Conservation (phyloP, 1,140 invertebrate species). For the Aphelinus atriplicis region DNA sequence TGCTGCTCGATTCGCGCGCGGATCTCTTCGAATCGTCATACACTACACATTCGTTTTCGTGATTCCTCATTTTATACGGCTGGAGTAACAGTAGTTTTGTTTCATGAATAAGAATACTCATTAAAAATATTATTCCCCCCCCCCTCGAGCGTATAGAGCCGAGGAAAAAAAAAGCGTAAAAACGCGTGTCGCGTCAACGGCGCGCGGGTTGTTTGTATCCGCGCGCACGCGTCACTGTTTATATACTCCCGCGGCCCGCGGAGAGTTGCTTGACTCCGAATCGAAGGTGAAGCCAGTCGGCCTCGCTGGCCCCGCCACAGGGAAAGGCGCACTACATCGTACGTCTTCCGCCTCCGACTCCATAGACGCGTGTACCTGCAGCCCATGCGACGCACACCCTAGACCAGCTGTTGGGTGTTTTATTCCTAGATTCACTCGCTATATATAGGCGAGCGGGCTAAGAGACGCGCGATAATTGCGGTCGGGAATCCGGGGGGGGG, state of each 20-base stretch:
- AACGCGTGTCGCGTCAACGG: not conserved
- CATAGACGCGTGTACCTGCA: not conserved
- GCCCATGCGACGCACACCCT: not conserved
- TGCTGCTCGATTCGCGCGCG: no score
- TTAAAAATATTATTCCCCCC: no score
- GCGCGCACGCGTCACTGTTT: slow-evolving; percentile 47
- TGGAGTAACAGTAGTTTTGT: no score
- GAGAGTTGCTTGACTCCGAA: slow-evolving; percentile 48
- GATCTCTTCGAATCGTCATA: no score
- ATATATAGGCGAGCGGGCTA: no score
- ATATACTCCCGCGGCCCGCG: slow-evolving; percentile 22
- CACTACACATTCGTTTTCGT: no score
- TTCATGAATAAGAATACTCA: no score
- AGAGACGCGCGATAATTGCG: no score
- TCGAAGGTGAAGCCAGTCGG: slow-evolving; percentile 31
- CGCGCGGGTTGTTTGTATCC: not conserved
- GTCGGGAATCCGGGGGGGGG: no score
- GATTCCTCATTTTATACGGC: no score
- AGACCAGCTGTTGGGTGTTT: not conserved
- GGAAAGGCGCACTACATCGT: not conserved
- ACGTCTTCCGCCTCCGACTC: not conserved
- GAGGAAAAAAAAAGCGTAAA: not conserved
- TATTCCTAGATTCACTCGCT: not conserved
- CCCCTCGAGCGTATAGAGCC: no score
- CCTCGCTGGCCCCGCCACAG: no score